Percentiles rank a stretch among this genome's conserved stretches.
These are phyloP conservation scores for Salminus brasiliensis DNA, from an alignment of 2,113 vertebrate genomes.

Conservation along the genomic window DNA sequence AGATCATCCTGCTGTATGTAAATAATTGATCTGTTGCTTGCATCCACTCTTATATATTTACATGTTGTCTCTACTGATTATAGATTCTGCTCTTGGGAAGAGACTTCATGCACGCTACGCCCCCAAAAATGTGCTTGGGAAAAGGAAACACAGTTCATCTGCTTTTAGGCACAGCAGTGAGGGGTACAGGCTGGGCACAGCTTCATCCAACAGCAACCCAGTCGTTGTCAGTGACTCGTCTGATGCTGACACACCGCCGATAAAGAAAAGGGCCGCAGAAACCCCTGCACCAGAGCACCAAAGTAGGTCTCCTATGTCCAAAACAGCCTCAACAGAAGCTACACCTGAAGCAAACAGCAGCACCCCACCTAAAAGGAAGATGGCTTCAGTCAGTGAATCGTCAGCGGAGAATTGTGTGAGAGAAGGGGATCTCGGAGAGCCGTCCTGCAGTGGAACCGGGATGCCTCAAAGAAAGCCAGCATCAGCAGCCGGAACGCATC, in stretches of 20 bases:
- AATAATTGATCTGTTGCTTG: too few species aligned
- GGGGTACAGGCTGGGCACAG: conserved; percentile 16
- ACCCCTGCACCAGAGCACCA: conserved; percentile 34
- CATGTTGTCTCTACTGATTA: neutral
- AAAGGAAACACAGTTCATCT: conserved; percentile 61
- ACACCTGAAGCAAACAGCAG: conserved; percentile 18
- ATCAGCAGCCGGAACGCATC: neutral
- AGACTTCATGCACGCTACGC: conserved; percentile 12
- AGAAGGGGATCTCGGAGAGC: neutral
- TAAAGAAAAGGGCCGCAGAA: conserved; percentile 37
- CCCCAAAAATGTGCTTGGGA: conserved; percentile 29
- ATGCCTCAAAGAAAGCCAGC: neutral
- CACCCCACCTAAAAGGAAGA: conserved; percentile 1
- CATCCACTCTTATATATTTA: too few species aligned
- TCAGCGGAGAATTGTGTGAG: neutral
- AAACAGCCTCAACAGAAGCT: conserved; percentile 3
- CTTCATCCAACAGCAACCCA: conserved; percentile 4
- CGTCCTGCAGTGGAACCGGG: neutral
- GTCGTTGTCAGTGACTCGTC: neutral
- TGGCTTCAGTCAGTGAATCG: neutral
- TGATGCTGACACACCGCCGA: conserved; percentile 51
- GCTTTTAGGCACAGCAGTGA: conserved; percentile 41
- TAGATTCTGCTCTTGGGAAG: conserved; percentile 57
- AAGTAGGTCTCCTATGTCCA: neutral
- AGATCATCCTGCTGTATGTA: too few species aligned